A percentile compares a stretch with the other conserved stretches of the same genome.
Evolutionary conservation across 1,140 invertebrate species (phyloP).

Genomic region (Orchesella cincta): DNA sequence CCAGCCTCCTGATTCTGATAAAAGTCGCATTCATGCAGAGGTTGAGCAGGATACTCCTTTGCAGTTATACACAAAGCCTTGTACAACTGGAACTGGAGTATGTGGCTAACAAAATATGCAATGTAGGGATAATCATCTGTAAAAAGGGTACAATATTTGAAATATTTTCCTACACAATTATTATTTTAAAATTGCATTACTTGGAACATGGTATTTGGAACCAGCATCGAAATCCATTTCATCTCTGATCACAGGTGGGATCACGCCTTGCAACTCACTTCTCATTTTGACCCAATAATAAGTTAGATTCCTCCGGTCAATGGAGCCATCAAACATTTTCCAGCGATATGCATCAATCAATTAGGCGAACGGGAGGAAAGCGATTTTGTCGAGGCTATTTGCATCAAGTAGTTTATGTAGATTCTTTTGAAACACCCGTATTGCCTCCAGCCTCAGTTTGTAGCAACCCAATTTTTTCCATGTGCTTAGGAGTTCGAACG

Average conservation of each 20-base stretch:
- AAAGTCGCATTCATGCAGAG: constrained; percentile 63
- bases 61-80: constrained; percentile 63
- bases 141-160: no score
- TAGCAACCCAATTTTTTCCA: constrained; percentile 78
- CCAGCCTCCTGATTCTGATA: constrained; percentile 55
- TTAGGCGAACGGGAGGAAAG: constrained; percentile 81
- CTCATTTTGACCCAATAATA: constrained; percentile 85
- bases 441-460: no score
- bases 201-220: constrained; percentile 66
- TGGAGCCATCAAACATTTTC: constrained; percentile 77
- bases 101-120: constrained; percentile 64
- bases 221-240: constrained; percentile 88
- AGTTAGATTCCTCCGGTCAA: constrained; percentile 77
- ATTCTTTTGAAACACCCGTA: constrained; percentile 57
- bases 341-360: constrained; percentile 82
- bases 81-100: constrained; percentile 69
- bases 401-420: constrained; percentile 56
- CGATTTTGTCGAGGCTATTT: constrained; percentile 63
- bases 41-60: constrained; percentile 59
- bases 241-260: constrained; percentile 79
- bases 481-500: constrained; percentile 77
- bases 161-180: no score
- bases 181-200: no score
- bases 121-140: background rate
- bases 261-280: constrained; percentile 77